These are phyloP conservation scores for Agapornis roseicollis DNA, from an alignment of 2,113 vertebrate species.

Conservation along the genomic window DNA sequence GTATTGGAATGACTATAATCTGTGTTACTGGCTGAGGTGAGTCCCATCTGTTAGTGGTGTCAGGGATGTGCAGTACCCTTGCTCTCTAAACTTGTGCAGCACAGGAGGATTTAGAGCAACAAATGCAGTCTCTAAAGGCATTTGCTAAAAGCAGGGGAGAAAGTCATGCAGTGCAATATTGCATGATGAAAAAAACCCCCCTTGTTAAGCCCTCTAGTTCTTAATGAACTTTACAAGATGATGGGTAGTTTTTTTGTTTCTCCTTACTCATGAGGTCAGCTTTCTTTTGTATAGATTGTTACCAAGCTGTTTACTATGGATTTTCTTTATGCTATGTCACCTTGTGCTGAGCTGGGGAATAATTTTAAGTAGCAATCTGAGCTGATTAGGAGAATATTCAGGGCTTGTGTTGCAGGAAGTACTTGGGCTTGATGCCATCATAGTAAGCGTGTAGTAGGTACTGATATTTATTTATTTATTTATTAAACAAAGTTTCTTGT, in stretches of 20 bases:
- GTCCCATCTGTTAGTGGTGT: conserved; percentile 20
- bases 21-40: not conserved
- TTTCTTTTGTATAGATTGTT: not conserved
- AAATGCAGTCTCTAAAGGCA: not conserved
- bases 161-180: not conserved
- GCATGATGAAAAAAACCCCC: not conserved
- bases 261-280: not conserved
- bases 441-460: not conserved
- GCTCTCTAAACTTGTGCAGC: not conserved
- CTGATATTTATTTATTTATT: not conserved
- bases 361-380: not conserved
- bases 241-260: not conserved
- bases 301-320: not conserved
- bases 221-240: not conserved
- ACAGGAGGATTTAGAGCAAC: not conserved
- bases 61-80: not conserved
- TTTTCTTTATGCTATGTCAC: not conserved
- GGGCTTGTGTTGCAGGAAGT: not conserved
- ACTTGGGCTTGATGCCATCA: not conserved
- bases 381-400: not conserved
- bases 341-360: not conserved
- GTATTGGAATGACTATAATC: not conserved
- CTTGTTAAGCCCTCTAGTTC: not conserved
- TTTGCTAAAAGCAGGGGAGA: not conserved
- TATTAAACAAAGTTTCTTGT: not conserved